Conservation (phyloP, 2,888 invertebrate genomes). For the Thelaira solivaga region DNA sequence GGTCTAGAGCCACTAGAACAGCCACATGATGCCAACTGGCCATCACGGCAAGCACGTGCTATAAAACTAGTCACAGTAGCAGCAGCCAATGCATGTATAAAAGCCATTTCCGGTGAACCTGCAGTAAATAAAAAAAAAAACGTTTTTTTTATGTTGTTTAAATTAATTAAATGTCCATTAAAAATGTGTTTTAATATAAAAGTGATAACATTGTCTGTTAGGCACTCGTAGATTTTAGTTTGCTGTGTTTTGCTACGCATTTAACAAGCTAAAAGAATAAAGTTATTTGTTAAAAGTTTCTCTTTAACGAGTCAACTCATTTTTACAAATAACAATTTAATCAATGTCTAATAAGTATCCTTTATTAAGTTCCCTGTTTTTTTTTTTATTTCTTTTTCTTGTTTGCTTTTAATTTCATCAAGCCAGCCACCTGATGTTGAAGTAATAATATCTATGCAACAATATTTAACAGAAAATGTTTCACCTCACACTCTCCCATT, state of each 20-base stretch:
- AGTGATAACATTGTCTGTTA: not conserved
- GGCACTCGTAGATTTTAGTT: constrained; percentile 12
- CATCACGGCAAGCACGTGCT: constrained; percentile 93
- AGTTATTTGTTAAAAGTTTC: constrained; percentile 6
- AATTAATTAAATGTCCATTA: constrained; percentile 61
- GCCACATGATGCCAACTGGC: constrained; percentile 91
- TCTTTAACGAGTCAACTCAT: constrained; percentile 19
- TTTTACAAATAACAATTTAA: constrained; percentile 47
- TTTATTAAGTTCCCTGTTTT: not conserved
- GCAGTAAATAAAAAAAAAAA: not conserved
- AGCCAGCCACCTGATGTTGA: constrained; percentile 51
- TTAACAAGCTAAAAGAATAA: constrained; percentile 24
- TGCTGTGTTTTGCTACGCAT: not conserved
- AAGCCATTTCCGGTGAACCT: constrained; percentile 93
- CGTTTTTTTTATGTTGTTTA: constrained; percentile 27
- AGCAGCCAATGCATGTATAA: constrained; percentile 92
- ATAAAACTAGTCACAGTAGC: constrained; percentile 93
- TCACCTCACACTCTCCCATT: too few species aligned
- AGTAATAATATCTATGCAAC: constrained; percentile 24
- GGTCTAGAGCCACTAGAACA: constrained; percentile 91
- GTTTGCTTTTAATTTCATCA: not conserved
- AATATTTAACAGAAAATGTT: not conserved
- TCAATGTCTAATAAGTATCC: constrained; percentile 40
- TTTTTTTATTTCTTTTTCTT: not conserved
- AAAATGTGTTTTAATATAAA: constrained; percentile 14